Percentiles rank a stretch among this genome's conserved stretches.
Conservation (phyloP, 2,888 invertebrate species). For the Tridacna crocea region DNA sequence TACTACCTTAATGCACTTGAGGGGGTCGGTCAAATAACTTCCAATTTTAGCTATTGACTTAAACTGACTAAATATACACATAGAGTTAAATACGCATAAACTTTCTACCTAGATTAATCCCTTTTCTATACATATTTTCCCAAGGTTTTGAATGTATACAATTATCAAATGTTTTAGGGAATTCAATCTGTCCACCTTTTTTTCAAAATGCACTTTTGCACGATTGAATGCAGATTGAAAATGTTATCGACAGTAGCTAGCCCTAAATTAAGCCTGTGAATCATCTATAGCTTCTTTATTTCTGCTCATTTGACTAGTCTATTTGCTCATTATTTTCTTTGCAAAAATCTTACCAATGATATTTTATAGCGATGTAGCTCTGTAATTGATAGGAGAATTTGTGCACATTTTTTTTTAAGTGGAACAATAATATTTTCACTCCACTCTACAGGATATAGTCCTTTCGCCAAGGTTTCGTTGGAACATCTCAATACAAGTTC, state of each 20-base stretch:
- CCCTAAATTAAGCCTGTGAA: slow-evolving; percentile 16
- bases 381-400: slow-evolving; percentile 16
- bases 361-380: slow-evolving; percentile 20
- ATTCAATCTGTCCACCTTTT: slow-evolving; percentile 13
- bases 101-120: too few relatives aligned
- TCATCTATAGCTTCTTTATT: slow-evolving; percentile 11
- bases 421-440: background rate
- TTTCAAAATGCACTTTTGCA: slow-evolving; percentile 12
- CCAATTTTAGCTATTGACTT: too few relatives aligned
- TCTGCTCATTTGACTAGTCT: slow-evolving; percentile 17
- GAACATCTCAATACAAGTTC: slow-evolving; percentile 8
- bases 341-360: background rate
- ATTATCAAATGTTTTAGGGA: slow-evolving; percentile 16
- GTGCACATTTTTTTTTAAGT: background rate
- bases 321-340: background rate
- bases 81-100: too few relatives aligned
- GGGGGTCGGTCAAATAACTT: background rate
- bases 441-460: background rate
- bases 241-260: too few relatives aligned
- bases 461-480: background rate
- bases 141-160: too few relatives aligned
- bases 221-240: slow-evolving; percentile 16
- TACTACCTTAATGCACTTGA: slow-evolving; percentile 1
- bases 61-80: too few relatives aligned
- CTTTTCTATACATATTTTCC: too few relatives aligned